Percentiles rank a stretch among this genome's conserved stretches.
Conservation (phyloP, 2,797 vertebrate genomes). For the Enoplosus armatus region DNA sequence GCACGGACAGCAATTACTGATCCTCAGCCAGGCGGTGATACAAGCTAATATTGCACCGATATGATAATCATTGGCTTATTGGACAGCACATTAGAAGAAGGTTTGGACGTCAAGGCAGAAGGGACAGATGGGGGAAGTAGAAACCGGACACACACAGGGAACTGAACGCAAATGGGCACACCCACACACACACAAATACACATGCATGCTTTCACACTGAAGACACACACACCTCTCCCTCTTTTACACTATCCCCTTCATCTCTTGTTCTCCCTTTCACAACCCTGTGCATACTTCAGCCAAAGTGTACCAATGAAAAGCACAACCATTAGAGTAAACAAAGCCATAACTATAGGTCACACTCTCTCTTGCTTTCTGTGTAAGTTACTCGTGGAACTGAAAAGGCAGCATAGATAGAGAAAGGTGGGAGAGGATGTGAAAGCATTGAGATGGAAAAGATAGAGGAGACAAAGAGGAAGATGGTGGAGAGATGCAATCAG, state of each 20-base stretch:
- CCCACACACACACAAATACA: slow-evolving; percentile 15
- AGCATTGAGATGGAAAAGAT: slow-evolving; percentile 43
- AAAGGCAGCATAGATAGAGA: slow-evolving; percentile 11
- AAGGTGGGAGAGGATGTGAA: slow-evolving; percentile 12
- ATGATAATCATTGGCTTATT: slow-evolving; percentile 80
- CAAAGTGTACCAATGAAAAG: slow-evolving; percentile 28
- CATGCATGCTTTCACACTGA: slow-evolving; percentile 27
- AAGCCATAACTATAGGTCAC: slow-evolving; percentile 22
- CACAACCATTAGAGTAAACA: slow-evolving; percentile 18
- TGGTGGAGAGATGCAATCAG: slow-evolving; percentile 55
- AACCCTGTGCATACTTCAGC: background rate
- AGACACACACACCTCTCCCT: background rate
- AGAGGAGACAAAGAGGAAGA: slow-evolving; percentile 48
- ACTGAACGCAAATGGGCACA: slow-evolving; percentile 53
- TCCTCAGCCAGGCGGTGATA: slow-evolving; percentile 70
- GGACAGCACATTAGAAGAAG: slow-evolving; percentile 70
- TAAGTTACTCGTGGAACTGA: slow-evolving; percentile 24
- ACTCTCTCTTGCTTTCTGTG: slow-evolving; percentile 20
- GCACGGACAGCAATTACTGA: slow-evolving; percentile 78
- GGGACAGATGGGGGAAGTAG: slow-evolving; percentile 73
- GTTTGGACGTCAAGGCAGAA: slow-evolving; percentile 72
- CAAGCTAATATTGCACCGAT: slow-evolving; percentile 78
- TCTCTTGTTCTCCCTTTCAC: slow-evolving; percentile 4
- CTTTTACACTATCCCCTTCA: slow-evolving; percentile 4
- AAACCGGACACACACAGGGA: slow-evolving; percentile 55